Evolutionary conservation across 2,888 invertebrate species (phyloP), one percentile per base, ranked within the genome.

Genomic region (Polyommatus icarus): DNA sequence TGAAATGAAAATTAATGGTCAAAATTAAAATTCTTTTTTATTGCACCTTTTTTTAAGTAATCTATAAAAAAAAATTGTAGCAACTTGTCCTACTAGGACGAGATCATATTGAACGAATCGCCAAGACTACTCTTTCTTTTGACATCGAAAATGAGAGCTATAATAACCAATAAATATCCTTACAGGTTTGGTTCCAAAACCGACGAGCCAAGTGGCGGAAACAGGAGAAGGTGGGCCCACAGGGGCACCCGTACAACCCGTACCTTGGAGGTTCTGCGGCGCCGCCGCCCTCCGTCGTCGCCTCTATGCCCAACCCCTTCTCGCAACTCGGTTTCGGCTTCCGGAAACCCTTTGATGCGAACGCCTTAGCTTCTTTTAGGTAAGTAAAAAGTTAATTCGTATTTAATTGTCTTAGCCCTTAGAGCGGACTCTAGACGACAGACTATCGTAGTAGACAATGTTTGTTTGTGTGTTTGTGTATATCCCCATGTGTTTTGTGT

Each of bases 111-210:
- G 15, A 15, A 50, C 50, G 4, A 50, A 50, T 12, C 4, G 1
- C 50, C 4, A 50, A 50, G 50, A 50, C 8, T 59, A 20, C 7
- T 57, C 7, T 18, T 57, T 20, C 57, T 59, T 5, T n/a, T 18
- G n/a, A 20, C 7, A 20, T 59, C 8, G 4, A 20, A 8, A 59
- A 59, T 59, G 1, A 67, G 81, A 67, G 84, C 83, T 83, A n/a
- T n/a, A n/a, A n/a, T n/a, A 4, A 67, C 15, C 29, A 10, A 12
- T 6, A 6, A 29, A 29, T 71, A 78, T 87, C 83, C 84, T 95
- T 95, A 0, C 95, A 98, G 98, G 98, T 98, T 6, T 98, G 98
- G 98, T 98, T 98, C 90, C 98, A 98, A 94, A 98, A 98, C 89
- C 95, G 98, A 1, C 95, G 98, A 67, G 98, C 98, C 75, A 98